Evolutionary conservation across 2,797 vertebrate genomes (phyloP).

Genomic region (Peromyscus aztecus): DNA sequence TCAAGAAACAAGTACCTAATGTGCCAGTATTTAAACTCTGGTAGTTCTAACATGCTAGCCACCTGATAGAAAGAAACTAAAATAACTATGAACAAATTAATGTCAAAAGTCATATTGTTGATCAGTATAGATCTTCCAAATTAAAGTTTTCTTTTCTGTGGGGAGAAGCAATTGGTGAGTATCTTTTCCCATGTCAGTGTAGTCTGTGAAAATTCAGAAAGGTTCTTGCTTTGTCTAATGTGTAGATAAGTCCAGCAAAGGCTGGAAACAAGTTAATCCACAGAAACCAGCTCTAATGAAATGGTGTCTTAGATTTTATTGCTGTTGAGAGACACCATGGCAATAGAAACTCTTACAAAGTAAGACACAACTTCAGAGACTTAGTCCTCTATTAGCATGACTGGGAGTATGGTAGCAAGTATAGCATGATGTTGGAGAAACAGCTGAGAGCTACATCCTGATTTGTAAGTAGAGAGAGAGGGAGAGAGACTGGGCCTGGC

Average conservation of each 20-base stretch:
- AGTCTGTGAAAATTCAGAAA: neutral
- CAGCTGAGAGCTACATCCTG: neutral
- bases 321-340: neutral
- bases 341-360: neutral
- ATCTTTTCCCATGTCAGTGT: neutral
- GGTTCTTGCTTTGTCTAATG: neutral
- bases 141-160: neutral
- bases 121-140: neutral
- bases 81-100: neutral
- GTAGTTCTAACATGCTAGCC: neutral
- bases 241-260: neutral
- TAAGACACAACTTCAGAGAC: neutral
- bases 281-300: neutral
- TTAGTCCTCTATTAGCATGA: neutral
- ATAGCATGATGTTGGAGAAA: neutral
- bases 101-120: neutral
- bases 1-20: neutral
- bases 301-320: neutral
- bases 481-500: neutral
- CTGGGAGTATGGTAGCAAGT: neutral
- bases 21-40: neutral
- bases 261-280: neutral
- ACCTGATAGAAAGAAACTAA: neutral
- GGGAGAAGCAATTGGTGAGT: neutral
- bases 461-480: neutral